Conservation (phyloP, 2,888 invertebrate species). For the Limnephilus auricula region DNA sequence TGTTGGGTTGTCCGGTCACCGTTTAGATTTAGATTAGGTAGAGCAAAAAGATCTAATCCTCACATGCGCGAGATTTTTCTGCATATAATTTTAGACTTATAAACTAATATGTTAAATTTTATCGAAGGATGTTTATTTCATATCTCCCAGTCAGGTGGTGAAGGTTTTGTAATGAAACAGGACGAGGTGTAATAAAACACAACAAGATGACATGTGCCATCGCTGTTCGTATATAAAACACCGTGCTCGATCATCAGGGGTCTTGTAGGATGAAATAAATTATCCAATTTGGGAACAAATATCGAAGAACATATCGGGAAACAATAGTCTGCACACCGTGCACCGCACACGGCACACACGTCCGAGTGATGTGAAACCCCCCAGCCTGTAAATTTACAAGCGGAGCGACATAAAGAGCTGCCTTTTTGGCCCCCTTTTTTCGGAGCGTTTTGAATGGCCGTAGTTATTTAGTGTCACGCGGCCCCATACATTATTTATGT, state of each 20-base stretch:
- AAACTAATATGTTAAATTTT: not conserved
- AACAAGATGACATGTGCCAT: conserved; percentile 40
- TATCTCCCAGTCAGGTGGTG: not conserved
- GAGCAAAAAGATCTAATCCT: not conserved
- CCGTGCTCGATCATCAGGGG: conserved; percentile 30
- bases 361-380: conserved; percentile 51
- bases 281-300: conserved; percentile 24
- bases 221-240: conserved; percentile 36
- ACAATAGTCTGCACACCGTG: conserved; percentile 32
- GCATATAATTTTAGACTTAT: too few relatives aligned
- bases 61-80: not conserved
- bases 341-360: conserved; percentile 35
- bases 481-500: conserved; percentile 64
- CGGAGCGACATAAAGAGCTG: conserved; percentile 65
- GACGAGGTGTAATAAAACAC: conserved; percentile 35
- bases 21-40: not conserved
- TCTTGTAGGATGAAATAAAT: conserved; percentile 13
- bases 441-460: conserved; percentile 49
- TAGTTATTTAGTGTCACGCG: conserved; percentile 65
- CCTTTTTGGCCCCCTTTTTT: conserved; percentile 63
- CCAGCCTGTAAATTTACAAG: conserved; percentile 63
- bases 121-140: not conserved
- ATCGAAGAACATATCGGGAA: conserved; percentile 21
- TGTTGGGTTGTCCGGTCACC: too few relatives aligned
- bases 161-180: not conserved